Percentiles rank a stretch among this genome's conserved stretches.
phyloP scores from a whole-genome alignment of 2,797 vertebrate genomes.

The Lophotriccus pileatus region DNA sequence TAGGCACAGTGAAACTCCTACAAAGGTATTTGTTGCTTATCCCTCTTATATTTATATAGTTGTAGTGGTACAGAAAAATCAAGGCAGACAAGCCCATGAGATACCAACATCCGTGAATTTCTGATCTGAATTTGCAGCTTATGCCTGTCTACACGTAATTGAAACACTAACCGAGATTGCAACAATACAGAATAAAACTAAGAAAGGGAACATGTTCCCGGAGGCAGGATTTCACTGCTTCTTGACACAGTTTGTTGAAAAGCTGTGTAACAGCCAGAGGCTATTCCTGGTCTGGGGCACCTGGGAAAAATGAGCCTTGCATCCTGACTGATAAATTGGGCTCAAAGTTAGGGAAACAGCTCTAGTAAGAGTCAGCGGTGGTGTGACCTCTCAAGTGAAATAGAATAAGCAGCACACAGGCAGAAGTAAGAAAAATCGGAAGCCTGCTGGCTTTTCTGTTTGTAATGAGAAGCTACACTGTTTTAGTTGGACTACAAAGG shows the following conservation, averaged over 20 bases:
- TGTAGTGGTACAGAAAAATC: background rate
- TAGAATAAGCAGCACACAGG: slow-evolving; percentile 1
- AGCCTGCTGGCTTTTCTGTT: slow-evolving; percentile 9
- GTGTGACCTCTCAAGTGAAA: slow-evolving; percentile 46
- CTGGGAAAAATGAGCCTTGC: slow-evolving; percentile 65
- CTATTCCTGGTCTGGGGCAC: slow-evolving; percentile 70
- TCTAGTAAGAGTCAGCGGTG: background rate
- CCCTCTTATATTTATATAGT: background rate
- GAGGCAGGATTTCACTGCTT: slow-evolving; percentile 70
- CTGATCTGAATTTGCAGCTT: slow-evolving; percentile 20
- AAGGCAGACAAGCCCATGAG: background rate
- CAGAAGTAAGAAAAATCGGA: slow-evolving; percentile 2
- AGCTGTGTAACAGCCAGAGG: slow-evolving; percentile 67
- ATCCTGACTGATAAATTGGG: slow-evolving; percentile 70
- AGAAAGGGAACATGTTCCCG: slow-evolving; percentile 42
- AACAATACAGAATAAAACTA: slow-evolving; percentile 43
- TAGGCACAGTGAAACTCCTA: background rate
- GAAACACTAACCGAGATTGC: background rate
- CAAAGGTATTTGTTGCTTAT: background rate
- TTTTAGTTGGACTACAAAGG: slow-evolving; percentile 2
- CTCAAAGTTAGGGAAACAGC: slow-evolving; percentile 62
- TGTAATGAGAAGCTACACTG: slow-evolving; percentile 24
- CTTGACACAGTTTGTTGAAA: slow-evolving; percentile 71
- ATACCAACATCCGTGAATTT: background rate
- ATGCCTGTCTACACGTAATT: background rate